Evolutionary conservation across 2,113 vertebrate species (phyloP).

Genomic region (Ursus arctos): DNA sequence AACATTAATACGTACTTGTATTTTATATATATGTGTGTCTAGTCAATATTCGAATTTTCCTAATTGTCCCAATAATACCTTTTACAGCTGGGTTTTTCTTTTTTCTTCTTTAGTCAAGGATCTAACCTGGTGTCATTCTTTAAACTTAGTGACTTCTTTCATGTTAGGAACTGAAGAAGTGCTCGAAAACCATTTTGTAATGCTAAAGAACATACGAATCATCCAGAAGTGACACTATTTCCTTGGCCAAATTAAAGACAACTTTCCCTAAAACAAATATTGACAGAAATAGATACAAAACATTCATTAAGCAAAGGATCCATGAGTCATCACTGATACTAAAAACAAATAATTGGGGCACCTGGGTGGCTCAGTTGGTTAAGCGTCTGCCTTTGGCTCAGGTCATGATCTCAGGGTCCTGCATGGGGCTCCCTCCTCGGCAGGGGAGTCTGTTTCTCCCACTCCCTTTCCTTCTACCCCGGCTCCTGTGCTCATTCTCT

Average conservation of each 20-base stretch:
- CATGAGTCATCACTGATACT: not conserved
- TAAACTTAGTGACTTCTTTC: not conserved
- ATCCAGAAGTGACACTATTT: not conserved
- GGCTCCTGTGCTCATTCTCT: too few species aligned
- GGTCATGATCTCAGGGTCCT: not conserved
- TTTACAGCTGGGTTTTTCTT: not conserved
- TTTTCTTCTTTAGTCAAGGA: not conserved
- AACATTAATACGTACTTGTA: not conserved
- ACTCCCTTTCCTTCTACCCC: not conserved
- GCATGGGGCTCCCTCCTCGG: not conserved
- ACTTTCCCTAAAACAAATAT: not conserved
- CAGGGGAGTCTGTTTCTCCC: not conserved
- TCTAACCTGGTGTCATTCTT: not conserved
- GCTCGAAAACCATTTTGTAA: not conserved
- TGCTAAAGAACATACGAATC: not conserved
- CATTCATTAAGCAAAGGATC: not conserved
- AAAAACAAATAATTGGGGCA: not conserved
- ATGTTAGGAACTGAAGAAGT: not conserved
- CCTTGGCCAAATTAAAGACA: not conserved
- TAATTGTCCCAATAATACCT: not conserved
- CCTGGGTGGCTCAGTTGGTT: not conserved
- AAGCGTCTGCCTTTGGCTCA: not conserved
- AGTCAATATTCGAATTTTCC: not conserved
- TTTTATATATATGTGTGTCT: not conserved
- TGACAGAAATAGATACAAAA: not conserved